phyloP scores from a whole-genome alignment of 1,140 invertebrate genomes.

The Drosophila trapezifrons region DNA sequence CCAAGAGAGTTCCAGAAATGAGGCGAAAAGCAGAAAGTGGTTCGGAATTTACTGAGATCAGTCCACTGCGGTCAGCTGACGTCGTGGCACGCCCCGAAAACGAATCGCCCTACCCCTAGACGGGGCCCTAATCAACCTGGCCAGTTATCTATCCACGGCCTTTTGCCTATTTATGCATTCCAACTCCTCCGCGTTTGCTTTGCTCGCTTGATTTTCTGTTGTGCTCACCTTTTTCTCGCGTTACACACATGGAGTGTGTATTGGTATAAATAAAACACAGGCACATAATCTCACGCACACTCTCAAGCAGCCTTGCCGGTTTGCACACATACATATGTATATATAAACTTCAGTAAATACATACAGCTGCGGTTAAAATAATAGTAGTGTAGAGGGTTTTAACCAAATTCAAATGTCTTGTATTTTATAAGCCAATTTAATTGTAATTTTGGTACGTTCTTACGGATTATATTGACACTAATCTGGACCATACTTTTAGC shows the following conservation, averaged over 20 bases:
- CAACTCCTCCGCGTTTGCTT: constrained; percentile 37
- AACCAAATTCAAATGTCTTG: no score
- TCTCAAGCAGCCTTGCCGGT: constrained; percentile 57
- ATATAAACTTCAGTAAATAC: background rate
- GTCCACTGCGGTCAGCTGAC: constrained; percentile 28
- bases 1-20: constrained; percentile 34
- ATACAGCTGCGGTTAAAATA: constrained; percentile 9
- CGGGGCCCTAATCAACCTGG: constrained; percentile 20
- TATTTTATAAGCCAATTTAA: no score
- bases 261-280: constrained; percentile 38
- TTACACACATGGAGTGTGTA: constrained; percentile 28
- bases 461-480: no score
- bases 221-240: constrained; percentile 77
- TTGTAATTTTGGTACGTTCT: no score
- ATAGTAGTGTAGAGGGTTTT: background rate
- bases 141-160: constrained; percentile 25
- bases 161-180: constrained; percentile 8
- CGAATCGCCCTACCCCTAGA: constrained; percentile 4
- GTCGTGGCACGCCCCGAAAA: constrained; percentile 28
- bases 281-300: constrained; percentile 36
- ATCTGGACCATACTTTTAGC: no score
- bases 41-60: constrained; percentile 8
- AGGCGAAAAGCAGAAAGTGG: constrained; percentile 26
- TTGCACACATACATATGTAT: constrained; percentile 37
- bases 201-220: constrained; percentile 72